phyloP scores from a whole-genome alignment of 2,888 invertebrate species.

The Electrophaes corylata region DNA sequence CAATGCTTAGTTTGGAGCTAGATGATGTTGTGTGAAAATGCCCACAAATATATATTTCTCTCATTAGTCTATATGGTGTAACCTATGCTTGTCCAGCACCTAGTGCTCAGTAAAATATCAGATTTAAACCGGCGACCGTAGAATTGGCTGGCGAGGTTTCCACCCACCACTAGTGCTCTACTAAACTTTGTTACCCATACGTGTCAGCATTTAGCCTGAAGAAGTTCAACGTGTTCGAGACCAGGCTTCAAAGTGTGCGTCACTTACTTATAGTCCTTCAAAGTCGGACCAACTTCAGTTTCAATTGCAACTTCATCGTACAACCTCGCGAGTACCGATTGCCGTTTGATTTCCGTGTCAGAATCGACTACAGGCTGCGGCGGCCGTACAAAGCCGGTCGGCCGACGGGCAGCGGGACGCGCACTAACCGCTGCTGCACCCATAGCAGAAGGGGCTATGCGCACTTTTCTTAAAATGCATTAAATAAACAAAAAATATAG shows the following conservation, averaged over 20 bases:
- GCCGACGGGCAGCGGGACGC: conserved; percentile 41
- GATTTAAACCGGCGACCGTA: too few species aligned
- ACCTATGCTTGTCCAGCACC: too few species aligned
- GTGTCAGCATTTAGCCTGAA: background rate
- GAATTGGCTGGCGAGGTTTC: too few species aligned
- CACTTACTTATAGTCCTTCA: conserved; percentile 65
- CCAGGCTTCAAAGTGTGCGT: background rate
- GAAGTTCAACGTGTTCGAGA: background rate
- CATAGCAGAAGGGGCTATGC: conserved; percentile 45
- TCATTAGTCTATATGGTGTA: too few species aligned
- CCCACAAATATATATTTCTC: too few species aligned
- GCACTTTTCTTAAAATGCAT: conserved; percentile 50
- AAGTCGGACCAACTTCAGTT: conserved; percentile 53
- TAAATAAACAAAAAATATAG: background rate
- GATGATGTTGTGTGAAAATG: too few species aligned
- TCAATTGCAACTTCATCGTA: conserved; percentile 48
- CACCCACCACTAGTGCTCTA: too few species aligned
- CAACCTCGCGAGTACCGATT: conserved; percentile 58
- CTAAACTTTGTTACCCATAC: too few species aligned
- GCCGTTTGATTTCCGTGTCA: conserved; percentile 42
- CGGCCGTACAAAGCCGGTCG: conserved; percentile 45
- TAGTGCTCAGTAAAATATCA: too few species aligned
- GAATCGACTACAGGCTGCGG: conserved; percentile 31
- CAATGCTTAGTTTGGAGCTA: too few species aligned
- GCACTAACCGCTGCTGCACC: conserved; percentile 13